Percentiles rank a stretch among this genome's conserved stretches.
phyloP scores from a whole-genome alignment of 2,113 vertebrate genomes.

The Syngnathoides biaculeatus region DNA sequence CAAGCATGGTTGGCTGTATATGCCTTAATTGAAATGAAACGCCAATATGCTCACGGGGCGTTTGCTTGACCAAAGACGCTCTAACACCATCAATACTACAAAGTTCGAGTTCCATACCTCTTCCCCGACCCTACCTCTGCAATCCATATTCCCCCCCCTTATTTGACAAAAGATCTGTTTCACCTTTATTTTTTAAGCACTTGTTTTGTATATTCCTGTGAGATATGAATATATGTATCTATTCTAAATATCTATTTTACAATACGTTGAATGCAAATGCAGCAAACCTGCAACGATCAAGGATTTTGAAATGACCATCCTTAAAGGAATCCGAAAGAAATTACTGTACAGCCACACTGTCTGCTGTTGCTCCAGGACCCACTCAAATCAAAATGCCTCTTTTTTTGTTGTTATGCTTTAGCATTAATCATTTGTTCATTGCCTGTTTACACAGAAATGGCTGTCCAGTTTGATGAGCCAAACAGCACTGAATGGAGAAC shows the following conservation, averaged over 20 bases:
- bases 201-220: slow-evolving; percentile 77
- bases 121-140: slow-evolving; percentile 65
- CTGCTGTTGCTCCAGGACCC: slow-evolving; percentile 50
- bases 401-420: slow-evolving; percentile 59
- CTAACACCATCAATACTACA: slow-evolving; percentile 47
- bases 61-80: slow-evolving; percentile 76
- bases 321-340: slow-evolving; percentile 39
- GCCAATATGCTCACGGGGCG: slow-evolving; percentile 54
- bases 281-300: slow-evolving; percentile 34
- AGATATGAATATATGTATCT: slow-evolving; percentile 75
- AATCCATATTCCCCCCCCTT: slow-evolving; percentile 33
- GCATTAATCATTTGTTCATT: slow-evolving; percentile 52
- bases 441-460: slow-evolving; percentile 57
- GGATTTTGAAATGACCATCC: slow-evolving; percentile 45
- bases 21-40: slow-evolving; percentile 64
- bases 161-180: slow-evolving; percentile 46
- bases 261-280: slow-evolving; percentile 61
- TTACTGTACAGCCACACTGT: slow-evolving; percentile 57
- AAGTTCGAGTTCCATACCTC: slow-evolving; percentile 68
- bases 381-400: slow-evolving; percentile 46
- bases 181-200: slow-evolving; percentile 72
- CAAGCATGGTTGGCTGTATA: slow-evolving; percentile 49
- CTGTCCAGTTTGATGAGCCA: slow-evolving; percentile 44
- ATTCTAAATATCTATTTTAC: slow-evolving; percentile 77
- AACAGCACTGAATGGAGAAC: slow-evolving; percentile 62